A percentile compares a stretch with the other conserved stretches of the same genome.
Evolutionary conservation across 23 tunicate species (phyloP).

Genomic region (Pegea sp.): DNA sequence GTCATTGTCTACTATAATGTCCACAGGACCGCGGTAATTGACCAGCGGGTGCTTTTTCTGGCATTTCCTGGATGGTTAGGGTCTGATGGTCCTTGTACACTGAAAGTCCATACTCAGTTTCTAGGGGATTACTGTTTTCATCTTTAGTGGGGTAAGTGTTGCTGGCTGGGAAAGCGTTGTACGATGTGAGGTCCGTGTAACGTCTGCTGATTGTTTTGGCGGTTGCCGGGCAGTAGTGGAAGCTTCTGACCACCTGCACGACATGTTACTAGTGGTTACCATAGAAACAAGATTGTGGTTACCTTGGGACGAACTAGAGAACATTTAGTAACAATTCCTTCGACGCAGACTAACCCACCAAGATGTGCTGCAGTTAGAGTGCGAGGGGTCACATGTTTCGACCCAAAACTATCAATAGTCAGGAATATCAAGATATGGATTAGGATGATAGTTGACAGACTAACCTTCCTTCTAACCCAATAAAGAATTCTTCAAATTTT

Average conservation of each 20-base stretch:
- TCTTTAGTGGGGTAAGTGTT: slow-evolving; percentile 89
- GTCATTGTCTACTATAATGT: slow-evolving; percentile 79
- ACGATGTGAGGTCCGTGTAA: slow-evolving; percentile 82
- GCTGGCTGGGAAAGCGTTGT: slow-evolving; percentile 36
- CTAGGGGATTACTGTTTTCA: slow-evolving; percentile 76
- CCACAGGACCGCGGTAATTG: slow-evolving; percentile 92
- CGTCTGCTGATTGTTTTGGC: slow-evolving; percentile 63
- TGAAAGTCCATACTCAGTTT: slow-evolving; percentile 93
- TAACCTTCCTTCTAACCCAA: slow-evolving; percentile 93
- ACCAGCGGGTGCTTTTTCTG: slow-evolving; percentile 97
- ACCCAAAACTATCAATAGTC: slow-evolving; percentile 89
- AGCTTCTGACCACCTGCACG: slow-evolving; percentile 60
- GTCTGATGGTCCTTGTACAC: slow-evolving; percentile 95
- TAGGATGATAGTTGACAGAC: too few relatives aligned
- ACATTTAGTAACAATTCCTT: slow-evolving; percentile 93
- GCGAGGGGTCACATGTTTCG: slow-evolving; percentile 92
- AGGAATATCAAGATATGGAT: too few relatives aligned
- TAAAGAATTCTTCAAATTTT: slow-evolving; percentile 73
- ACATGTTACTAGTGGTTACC: not conserved
- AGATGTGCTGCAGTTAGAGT: slow-evolving; percentile 51
- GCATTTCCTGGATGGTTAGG: slow-evolving; percentile 95
- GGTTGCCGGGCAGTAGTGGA: slow-evolving; percentile 94
- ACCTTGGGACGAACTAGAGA: slow-evolving; percentile 84
- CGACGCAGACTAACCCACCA: slow-evolving; percentile 74
- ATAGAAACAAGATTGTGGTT: too few relatives aligned